Evolutionary conservation across 2,888 invertebrate species (phyloP), one percentile per base, ranked within the genome.

Genomic region (Conops quadrifasciatus): DNA sequence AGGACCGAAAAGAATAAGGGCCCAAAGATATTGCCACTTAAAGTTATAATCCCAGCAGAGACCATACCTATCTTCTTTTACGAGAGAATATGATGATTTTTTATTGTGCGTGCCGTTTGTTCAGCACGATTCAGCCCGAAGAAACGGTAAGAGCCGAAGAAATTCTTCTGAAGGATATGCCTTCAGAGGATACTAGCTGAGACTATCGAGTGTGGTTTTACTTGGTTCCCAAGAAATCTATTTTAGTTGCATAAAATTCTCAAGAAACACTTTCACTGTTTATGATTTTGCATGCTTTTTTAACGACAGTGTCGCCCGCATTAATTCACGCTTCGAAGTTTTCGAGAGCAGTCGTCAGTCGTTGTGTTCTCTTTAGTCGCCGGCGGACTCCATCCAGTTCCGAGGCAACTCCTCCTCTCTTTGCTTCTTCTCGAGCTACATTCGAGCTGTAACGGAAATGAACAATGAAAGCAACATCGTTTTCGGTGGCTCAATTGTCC

Each of bases 361-460:
- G 15, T 15, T 59, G 4, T 26, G 43, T n/a, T 16, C 24, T 24
- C 58, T 58, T 58, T 19, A 24, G n/a, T n/a, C n/a, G n/a, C n/a
- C n/a, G n/a, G n/a, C n/a, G n/a, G n/a, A n/a, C n/a, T n/a, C n/a
- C n/a, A n/a, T n/a, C n/a, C n/a, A n/a, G n/a, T n/a, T n/a, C 24
- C 26, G 9, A 63, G 30, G 45, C 51, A 56, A 21, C 1, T 53
- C 2, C 49, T n/a, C 7, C 53, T 19, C 24, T 21, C 53, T 2
- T 13, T 24, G 24, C 1, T 53, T 19, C 36, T 19, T 30, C 30
- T 53, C 67, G n/a, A 62, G 62, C 67, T 47, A 58, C 66, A 71
- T 56, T 72, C n/a, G n/a, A n/a, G n/a, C 71, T 74, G 72, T 66
- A 73, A 72, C 73, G 76, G 73, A 74, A 74, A 73, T 75, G 75